phyloP scores from a whole-genome alignment of 2,797 vertebrate species.

The Neosilurus hyrtlii region DNA sequence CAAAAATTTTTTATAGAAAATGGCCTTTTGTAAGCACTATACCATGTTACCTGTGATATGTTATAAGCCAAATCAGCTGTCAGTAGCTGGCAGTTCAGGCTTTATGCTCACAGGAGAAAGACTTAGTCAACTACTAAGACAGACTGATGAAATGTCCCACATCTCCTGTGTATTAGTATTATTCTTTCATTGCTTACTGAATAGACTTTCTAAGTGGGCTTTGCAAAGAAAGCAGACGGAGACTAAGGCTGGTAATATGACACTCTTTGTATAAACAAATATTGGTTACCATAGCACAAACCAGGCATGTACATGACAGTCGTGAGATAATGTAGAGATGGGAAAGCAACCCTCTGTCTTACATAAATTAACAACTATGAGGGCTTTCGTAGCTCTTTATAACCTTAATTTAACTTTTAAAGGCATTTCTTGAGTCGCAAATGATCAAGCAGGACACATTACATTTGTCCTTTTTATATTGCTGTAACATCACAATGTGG shows the following conservation, averaged over 20 bases:
- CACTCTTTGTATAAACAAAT: conserved; percentile 38
- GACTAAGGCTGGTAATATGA: conserved; percentile 19
- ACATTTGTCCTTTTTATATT: background rate
- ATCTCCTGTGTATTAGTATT: background rate
- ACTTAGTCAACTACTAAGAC: background rate
- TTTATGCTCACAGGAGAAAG: background rate
- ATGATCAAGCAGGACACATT: background rate
- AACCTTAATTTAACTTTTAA: background rate
- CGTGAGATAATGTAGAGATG: conserved; percentile 30
- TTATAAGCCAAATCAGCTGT: background rate
- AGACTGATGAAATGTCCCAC: background rate
- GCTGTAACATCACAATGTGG: background rate
- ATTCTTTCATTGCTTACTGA: background rate
- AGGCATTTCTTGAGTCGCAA: background rate
- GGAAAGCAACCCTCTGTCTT: conserved; percentile 1
- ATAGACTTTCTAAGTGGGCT: background rate
- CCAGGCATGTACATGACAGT: conserved; percentile 37
- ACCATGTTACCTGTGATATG: background rate
- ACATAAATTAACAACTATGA: background rate
- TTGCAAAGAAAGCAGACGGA: conserved; percentile 3
- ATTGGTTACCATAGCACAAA: conserved; percentile 41
- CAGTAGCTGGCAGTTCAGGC: background rate
- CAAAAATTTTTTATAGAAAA: conserved; percentile 5
- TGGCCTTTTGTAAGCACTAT: background rate
- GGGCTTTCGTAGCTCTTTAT: background rate